Base-by-base conservation (phyloP, 2,797 vertebrate genomes). In the Lagodon rhomboides region DNA sequence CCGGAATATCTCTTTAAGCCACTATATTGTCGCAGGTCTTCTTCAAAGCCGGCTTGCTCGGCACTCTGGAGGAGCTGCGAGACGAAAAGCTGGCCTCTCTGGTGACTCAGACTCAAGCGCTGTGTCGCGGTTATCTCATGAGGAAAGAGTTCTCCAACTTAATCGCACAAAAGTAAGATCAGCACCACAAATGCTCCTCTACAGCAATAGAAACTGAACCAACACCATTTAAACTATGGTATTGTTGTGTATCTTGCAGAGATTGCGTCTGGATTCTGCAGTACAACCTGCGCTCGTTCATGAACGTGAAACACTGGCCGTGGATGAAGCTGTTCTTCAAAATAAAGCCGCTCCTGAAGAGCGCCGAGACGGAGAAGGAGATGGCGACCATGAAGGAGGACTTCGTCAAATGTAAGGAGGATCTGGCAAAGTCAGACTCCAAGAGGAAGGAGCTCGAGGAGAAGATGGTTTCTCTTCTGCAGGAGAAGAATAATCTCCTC, bases 241-340 rank as follows among this genome's bases (percentile, higher is more conserved):
- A n/a, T 7, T 43, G 43, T 6, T 68, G 15, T 47, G 0, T 67
- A 2, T 70, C 7, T 62, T 47, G 3, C 83, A 90, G 88, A 38
- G 86, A 90, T 49, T 84, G 71, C 43, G 87, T 97, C 77, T 97
- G 91, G 88, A 94, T 93, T 2, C 95, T 97, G 79, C 97, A 97
- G 75, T 97, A 97, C 84, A 97, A 97, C 0, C 0, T 97, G 56
- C 94, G 97, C 0, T 80, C 96, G 0, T 97, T 97, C 93, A 96
- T 97, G 97, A 97, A 95, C 0, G 96, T 97, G 0, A 97, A 97
- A 13, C 94, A 96, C 71, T 97, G 97, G 97, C 96, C 96, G 0
- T 97, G 97, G 97, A 97, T 97, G 96, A 97, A 97, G 83, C 92
- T 97, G 1, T 97, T 95, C 71, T 97, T 97, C 84, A 97, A 97